Evolutionary conservation across 2,113 vertebrate species (phyloP), one percentile per base, ranked within the genome.

Genomic region (Sphyrna mokarran): DNA sequence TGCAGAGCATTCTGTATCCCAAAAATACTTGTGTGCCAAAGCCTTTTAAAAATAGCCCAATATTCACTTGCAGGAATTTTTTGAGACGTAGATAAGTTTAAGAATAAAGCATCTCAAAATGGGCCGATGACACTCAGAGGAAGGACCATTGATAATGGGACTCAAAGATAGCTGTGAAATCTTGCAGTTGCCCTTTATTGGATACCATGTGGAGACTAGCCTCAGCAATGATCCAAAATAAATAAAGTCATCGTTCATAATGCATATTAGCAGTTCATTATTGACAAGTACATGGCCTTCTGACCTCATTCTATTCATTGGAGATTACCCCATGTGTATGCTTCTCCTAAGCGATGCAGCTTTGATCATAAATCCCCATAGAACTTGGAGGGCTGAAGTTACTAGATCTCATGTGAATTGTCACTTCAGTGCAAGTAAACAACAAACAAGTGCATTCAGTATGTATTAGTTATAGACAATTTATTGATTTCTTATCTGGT

Each of bases 381-480:
- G 7, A 40, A 66, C 22, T 94, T 37, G 29, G 14, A 89, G 16
- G 26, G 3, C 54, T 29, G 87, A 90, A 14, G 9, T 90, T 61
- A 11, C 37, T 23, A 43, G 37, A 69, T 26, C 61, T 69, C 91
- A 94, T 43, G 18, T 37, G n/a, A 20, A 37, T 94, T 94, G 66
- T 93, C 90, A 93, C 61, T 68, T 94, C n/a, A 40, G 54, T 90
- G 54, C 87, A 90, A 90, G 43, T 70, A 94, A 94, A 70, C 91
- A 94, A 37, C 66, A 70, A 94, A 94, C 91, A 94, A 94, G 22
- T 69, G 91, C 91, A 94, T 94, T 93, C 33, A n/a, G 54, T 43
- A 70, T 43, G n/a, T 69, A 40, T 94, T 94, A 69, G 91, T 94
- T 94, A 94, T 94, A 70, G 91, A 37, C 9, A 10, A 69, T 70